A percentile compares a stretch with the other conserved stretches of the same genome.
Evolutionary conservation across 2,888 invertebrate species (phyloP).

Genomic region (Leucophenga maculata): DNA sequence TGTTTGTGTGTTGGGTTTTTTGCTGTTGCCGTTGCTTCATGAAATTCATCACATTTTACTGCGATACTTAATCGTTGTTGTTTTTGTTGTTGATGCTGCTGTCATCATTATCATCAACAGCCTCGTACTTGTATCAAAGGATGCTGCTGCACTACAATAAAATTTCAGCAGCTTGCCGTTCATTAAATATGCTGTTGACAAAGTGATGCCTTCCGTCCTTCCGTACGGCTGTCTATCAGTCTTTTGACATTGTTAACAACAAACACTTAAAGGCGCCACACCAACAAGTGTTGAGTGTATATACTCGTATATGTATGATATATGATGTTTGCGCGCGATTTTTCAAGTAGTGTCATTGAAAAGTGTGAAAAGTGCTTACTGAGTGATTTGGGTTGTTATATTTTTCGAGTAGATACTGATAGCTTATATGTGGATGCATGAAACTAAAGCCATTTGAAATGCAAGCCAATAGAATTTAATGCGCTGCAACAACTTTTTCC

Average conservation of each 20-base stretch:
- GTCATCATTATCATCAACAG: constrained; percentile 36
- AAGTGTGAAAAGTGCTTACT: constrained; percentile 1
- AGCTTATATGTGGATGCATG: too few species aligned
- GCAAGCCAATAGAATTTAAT: too few species aligned
- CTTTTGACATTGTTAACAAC: neutral
- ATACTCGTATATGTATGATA: too few species aligned
- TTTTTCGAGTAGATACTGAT: too few species aligned
- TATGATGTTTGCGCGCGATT: too few species aligned
- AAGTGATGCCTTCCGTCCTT: neutral
- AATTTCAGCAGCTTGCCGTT: neutral
- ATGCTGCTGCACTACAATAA: constrained; percentile 15
- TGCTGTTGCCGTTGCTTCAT: constrained; percentile 22
- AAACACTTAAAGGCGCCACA: neutral
- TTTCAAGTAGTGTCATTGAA: neutral
- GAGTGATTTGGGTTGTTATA: neutral
- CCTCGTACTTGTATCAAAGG: constrained; percentile 24
- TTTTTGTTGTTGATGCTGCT: too few species aligned
- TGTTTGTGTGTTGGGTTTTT: constrained; percentile 32
- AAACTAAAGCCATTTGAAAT: too few species aligned
- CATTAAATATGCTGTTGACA: constrained; percentile 8
- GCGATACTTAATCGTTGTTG: neutral
- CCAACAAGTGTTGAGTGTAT: too few species aligned
- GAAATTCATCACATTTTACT: neutral
- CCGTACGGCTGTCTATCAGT: neutral
- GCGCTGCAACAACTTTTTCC: too few species aligned